A percentile compares a stretch with the other conserved stretches of the same genome.
These are phyloP conservation scores for Aleadryas rufinucha DNA, from an alignment of 2,113 vertebrate species.

Conservation along the genomic window DNA sequence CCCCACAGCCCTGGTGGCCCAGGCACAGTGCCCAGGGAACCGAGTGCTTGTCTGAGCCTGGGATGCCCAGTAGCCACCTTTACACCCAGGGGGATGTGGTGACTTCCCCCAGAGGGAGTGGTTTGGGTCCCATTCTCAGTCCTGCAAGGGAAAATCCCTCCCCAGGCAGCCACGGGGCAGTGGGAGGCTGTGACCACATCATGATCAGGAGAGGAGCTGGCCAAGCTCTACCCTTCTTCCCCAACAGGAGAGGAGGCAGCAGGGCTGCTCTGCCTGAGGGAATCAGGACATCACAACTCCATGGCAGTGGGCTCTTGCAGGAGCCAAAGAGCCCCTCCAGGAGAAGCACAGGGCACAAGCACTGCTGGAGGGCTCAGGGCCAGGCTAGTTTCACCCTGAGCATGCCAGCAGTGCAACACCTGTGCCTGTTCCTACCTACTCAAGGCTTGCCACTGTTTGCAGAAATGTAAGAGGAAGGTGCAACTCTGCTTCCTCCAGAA, in stretches of 20 bases:
- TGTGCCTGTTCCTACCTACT: neutral
- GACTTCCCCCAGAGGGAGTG: rapidly evolving
- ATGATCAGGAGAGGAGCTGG: neutral
- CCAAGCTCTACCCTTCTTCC: neutral
- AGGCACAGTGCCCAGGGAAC: rapidly evolving
- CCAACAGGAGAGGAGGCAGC: neutral
- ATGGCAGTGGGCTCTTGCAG: neutral
- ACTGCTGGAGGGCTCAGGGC: neutral
- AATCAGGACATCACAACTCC: rapidly evolving
- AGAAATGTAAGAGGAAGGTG: neutral
- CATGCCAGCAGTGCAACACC: rapidly evolving
- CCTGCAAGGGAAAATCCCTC: neutral
- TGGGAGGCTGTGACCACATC: neutral
- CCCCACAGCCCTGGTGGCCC: rapidly evolving
- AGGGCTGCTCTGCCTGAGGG: neutral
- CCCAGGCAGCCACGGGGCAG: neutral
- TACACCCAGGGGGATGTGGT: rapidly evolving
- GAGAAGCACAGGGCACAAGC: neutral
- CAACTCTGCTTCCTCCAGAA: neutral
- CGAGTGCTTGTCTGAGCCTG: rapidly evolving
- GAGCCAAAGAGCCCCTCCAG: neutral
- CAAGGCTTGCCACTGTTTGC: neutral
- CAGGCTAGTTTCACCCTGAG: neutral
- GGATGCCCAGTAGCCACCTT: neutral
- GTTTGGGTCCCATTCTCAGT: neutral